Base-by-base conservation (phyloP, 2,888 invertebrate species). In the Ecliptopera silaceata region DNA sequence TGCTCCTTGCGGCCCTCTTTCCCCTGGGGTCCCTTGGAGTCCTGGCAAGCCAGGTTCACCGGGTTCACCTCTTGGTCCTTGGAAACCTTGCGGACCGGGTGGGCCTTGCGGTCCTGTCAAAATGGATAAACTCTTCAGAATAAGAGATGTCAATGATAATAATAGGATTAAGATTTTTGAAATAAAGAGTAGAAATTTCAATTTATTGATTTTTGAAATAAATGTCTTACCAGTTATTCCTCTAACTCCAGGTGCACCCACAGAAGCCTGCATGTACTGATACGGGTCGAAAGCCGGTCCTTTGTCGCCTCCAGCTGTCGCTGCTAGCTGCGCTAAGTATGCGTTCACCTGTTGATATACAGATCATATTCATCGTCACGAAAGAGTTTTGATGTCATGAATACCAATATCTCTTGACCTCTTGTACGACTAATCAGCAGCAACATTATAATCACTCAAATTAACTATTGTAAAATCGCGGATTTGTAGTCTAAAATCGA, bases 1-100 rank as follows among this genome's bases (percentile, higher is more conserved):
- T 34, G 93, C 79, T 51, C 96, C 96, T 45, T 93, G 93, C 2
- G 94, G 88, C 57, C 96, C 96, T 72, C 95, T 87, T 59, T 94
- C 92, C 0, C 96, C 96, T 0, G 92, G 84, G 2, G 93, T 84
- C 10, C 97, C 97, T 6, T 93, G 81, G 1, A 93, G 90, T 10
- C 95, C 96, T 0, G 92, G 86, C 6, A 93, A 79, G 0, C 96
- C 96, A 1, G 94, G 91, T 77, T 97, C 96, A 0, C 97, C 97
- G 1, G 95, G 88, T 65, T 96, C 96, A 41, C 97, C 97, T 61
- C 96, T 92, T 12, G 93, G 92, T 2, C 97, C 96, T 89, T 96
- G 96, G 66, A 97, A 96, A 11, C 97, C 97, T 84, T 96, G 95
- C 0, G 96, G 95, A 1, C 92, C 92, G 1, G 89, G 88, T 0